A percentile compares a stretch with the other conserved stretches of the same genome.
Conservation (phyloP, 1,140 invertebrate species). For the Druon quercuslanigerum region DNA sequence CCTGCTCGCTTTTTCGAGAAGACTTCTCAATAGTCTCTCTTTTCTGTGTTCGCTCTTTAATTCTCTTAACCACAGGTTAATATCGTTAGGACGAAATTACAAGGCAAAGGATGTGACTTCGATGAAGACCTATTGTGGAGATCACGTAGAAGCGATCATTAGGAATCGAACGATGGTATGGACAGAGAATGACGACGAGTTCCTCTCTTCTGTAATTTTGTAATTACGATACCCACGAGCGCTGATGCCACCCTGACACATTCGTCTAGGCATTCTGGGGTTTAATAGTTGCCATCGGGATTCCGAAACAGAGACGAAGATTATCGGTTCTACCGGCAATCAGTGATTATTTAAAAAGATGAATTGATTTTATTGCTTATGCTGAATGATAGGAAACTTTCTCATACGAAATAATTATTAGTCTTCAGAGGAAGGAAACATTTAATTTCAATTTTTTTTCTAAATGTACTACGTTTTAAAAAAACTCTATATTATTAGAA, state of each 20-base stretch:
- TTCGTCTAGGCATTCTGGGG: not conserved
- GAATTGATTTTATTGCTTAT: slow-evolving; percentile 4
- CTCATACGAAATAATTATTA: not conserved
- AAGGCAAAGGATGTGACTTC: slow-evolving; percentile 42
- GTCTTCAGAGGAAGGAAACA: no score
- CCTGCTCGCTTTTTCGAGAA: not conserved
- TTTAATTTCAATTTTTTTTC: no score
- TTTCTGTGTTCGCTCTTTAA: slow-evolving; percentile 44
- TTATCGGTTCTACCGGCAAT: slow-evolving; percentile 5
- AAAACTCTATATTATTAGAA: no score
- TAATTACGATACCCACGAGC: slow-evolving; percentile 55
- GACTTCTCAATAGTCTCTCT: slow-evolving; percentile 19
- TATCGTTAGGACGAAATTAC: slow-evolving; percentile 45
- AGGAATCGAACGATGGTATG: slow-evolving; percentile 51
- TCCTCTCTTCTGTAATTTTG: slow-evolving; percentile 46
- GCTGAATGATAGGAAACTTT: not conserved
- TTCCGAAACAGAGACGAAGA: slow-evolving; percentile 1
- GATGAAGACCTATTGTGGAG: slow-evolving; percentile 46
- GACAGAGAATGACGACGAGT: slow-evolving; percentile 44
- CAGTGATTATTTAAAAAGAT: slow-evolving; percentile 1
- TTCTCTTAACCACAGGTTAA: slow-evolving; percentile 31
- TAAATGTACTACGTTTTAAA: no score
- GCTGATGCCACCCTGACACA: slow-evolving; percentile 34
- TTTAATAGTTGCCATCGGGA: not conserved
- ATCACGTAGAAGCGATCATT: slow-evolving; percentile 56